These are phyloP conservation scores for Dryas iulia DNA, from an alignment of 1,140 invertebrate species.

Conservation along the genomic window DNA sequence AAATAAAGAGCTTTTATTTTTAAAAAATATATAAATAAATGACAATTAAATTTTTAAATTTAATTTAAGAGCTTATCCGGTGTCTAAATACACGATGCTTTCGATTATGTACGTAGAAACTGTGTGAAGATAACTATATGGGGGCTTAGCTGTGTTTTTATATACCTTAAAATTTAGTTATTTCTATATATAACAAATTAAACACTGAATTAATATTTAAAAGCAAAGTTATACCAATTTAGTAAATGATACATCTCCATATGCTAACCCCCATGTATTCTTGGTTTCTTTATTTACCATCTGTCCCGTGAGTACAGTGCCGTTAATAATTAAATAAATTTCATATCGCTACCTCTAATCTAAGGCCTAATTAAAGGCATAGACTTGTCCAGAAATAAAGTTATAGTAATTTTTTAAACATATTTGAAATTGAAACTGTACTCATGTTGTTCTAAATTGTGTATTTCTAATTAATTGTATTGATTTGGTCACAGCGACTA, in stretches of 20 bases:
- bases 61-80: not conserved
- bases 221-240: too few species aligned
- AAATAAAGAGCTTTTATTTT: not conserved
- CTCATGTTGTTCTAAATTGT: slow-evolving; percentile 51
- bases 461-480: slow-evolving; percentile 38
- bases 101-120: slow-evolving; percentile 3
- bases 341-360: slow-evolving; percentile 41
- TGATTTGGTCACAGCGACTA: slow-evolving; percentile 32
- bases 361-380: slow-evolving; percentile 47
- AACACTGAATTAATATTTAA: too few species aligned
- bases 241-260: too few species aligned
- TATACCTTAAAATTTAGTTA: not conserved
- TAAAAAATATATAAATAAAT: not conserved
- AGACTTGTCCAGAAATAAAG: slow-evolving; percentile 38
- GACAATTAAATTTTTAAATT: not conserved
- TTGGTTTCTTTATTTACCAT: not conserved
- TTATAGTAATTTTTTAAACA: slow-evolving; percentile 52
- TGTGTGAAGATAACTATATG: not conserved
- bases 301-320: not conserved
- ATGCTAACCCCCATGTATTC: not conserved
- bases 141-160: not conserved
- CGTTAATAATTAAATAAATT: not conserved
- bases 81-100: not conserved
- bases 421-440: slow-evolving; percentile 47
- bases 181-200: not conserved